These are phyloP conservation scores for human DNA, from an alignment of 2,113 vertebrate genomes.

Conservation along the genomic window DNA sequence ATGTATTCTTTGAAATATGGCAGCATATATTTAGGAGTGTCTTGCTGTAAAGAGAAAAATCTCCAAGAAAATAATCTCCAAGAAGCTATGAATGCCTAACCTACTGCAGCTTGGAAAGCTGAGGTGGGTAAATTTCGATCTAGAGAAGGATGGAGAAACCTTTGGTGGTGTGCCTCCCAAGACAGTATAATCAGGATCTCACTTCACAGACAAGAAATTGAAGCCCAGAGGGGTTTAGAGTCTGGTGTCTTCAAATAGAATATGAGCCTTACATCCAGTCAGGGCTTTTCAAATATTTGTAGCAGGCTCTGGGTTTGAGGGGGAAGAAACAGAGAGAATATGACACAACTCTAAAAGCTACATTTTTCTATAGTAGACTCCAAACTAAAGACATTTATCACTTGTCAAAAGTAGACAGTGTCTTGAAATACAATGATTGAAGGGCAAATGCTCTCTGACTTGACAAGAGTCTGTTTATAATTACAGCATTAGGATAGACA, in stretches of 20 bases:
- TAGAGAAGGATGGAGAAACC: background rate
- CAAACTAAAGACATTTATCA: slow-evolving; percentile 29
- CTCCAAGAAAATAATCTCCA: background rate
- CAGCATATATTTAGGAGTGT: background rate
- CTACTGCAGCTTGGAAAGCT: background rate
- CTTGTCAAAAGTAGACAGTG: slow-evolving; percentile 37
- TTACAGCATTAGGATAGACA: slow-evolving; percentile 38
- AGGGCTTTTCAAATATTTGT: background rate
- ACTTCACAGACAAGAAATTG: background rate
- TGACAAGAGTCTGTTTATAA: slow-evolving; percentile 44
- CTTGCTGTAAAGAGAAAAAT: background rate
- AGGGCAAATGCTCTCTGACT: slow-evolving; percentile 25
- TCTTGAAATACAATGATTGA: slow-evolving; percentile 53
- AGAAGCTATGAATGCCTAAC: background rate
- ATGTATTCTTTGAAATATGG: background rate
- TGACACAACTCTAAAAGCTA: background rate
- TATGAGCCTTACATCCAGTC: background rate
- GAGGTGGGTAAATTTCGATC: background rate
- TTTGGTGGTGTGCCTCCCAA: background rate
- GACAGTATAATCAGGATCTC: background rate
- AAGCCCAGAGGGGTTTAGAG: background rate
- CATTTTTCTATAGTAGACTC: background rate
- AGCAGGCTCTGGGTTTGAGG: background rate
- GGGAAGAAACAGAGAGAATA: background rate
- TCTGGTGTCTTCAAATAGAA: background rate